Base-by-base conservation (phyloP, 35 echinoderm and acorn worm genomes). In the Lytechinus pictus region DNA sequence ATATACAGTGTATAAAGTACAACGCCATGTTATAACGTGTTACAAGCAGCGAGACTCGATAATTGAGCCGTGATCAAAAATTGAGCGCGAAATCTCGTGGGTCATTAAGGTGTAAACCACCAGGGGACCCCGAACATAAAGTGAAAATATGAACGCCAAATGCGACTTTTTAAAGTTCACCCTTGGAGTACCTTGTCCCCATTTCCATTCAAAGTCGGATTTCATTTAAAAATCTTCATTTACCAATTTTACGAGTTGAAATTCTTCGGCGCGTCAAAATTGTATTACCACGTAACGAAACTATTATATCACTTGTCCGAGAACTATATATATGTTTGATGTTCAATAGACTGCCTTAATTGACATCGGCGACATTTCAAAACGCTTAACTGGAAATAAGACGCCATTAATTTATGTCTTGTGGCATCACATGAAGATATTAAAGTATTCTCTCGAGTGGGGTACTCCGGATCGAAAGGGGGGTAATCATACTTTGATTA, bases 41-140 rank as follows among this genome's bases (percentile, higher is more conserved):
- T 79, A 79, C 66, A 14, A 79, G 66, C 5, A 79, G 66, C 66
- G 19, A 79, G 66, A 79, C 66, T 24, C 21, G 66, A 79, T 79
- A 79, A 79, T 79, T 79, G 66, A 79, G 66, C n/a, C 21, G 66
- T 79, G 66, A 79, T 79, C 66, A 79, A 79, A 79, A 79, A 79
- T 79, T 79, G 66, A 79, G 66, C 66, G 66, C 4, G 66, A 79
- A 79, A 79, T 79, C 66, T 79, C 66, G 14, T 24, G 66, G 66
- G 66, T 79, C n/a, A 79, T 79, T 79, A 79, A 79, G n/a, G 19
- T 16, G 66, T 79, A 79, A 79, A n/a, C 66, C 66, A 79, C 66
- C 19, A 24, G n/a, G 66, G 66, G 66, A 79, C 66, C 16, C 66
- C 66, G 66, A 79, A 24, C 0, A 79, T 79, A 79, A 9, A 79